Conservation (phyloP, 2,797 vertebrate genomes). For the Bradypodion pumilum region DNA sequence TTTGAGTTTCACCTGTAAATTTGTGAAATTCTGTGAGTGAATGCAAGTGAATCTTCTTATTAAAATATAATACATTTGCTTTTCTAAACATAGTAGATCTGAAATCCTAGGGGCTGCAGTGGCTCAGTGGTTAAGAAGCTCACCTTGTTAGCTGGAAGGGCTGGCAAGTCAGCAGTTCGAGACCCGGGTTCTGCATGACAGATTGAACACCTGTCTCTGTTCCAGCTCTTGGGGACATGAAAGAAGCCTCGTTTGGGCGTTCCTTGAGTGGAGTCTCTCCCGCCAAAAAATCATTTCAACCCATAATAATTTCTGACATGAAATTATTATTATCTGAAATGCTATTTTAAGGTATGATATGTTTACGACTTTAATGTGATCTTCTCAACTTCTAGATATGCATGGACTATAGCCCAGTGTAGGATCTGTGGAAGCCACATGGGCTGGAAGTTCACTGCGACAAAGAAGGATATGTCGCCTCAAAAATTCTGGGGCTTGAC, state of each 20-base stretch:
- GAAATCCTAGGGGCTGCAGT: background rate
- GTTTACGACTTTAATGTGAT: accelerated
- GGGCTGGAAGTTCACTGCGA: slow-evolving; percentile 98
- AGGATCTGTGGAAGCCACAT: slow-evolving; percentile 90
- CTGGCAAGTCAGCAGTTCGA: too few relatives aligned
- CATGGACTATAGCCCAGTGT: slow-evolving; percentile 97
- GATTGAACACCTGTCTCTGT: too few relatives aligned
- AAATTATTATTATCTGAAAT: too few relatives aligned
- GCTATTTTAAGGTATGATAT: background rate
- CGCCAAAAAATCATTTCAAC: too few relatives aligned
- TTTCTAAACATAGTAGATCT: background rate
- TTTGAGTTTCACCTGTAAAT: too few relatives aligned
- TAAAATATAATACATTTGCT: background rate
- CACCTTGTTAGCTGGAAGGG: too few relatives aligned
- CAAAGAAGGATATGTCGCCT: slow-evolving; percentile 92
- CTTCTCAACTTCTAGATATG: slow-evolving; percentile 79
- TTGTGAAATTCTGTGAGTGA: background rate
- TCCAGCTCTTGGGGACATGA: too few relatives aligned
- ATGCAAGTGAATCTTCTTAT: background rate
- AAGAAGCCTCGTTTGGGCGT: too few relatives aligned
- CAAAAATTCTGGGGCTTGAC: slow-evolving; percentile 96
- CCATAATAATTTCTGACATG: too few relatives aligned
- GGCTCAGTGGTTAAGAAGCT: too few relatives aligned
- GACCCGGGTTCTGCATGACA: too few relatives aligned
- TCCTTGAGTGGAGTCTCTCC: too few relatives aligned